Conservation (phyloP, 2,888 invertebrate species). For the Epirrhoe tristata region DNA sequence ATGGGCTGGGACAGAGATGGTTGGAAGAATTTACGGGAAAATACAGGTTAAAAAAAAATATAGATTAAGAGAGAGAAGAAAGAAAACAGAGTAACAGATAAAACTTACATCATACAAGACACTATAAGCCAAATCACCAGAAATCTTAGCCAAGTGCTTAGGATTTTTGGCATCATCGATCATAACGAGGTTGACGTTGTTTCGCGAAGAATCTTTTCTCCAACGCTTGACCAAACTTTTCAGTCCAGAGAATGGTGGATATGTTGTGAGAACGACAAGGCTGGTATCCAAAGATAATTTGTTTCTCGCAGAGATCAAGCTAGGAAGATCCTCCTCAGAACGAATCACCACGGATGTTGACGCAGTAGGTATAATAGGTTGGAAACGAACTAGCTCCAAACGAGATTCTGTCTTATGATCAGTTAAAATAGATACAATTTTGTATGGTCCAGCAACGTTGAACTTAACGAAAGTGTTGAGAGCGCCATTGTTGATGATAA, state of each 20-base stretch:
- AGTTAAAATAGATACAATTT: conserved; percentile 22
- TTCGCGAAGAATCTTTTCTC: conserved; percentile 45
- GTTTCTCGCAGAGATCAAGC: conserved; percentile 40
- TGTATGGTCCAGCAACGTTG: conserved; percentile 2
- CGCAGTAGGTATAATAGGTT: conserved; percentile 14
- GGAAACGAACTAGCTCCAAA: conserved; percentile 46
- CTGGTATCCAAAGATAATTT: conserved; percentile 37
- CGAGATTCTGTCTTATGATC: conserved; percentile 28
- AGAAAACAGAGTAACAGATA: background rate
- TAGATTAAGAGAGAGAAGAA: too few relatives aligned
- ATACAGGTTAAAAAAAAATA: too few relatives aligned
- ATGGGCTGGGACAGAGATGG: too few relatives aligned
- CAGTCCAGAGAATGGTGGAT: conserved; percentile 47
- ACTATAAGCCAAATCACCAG: conserved; percentile 44
- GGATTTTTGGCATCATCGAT: conserved; percentile 34
- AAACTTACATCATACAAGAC: conserved; percentile 45
- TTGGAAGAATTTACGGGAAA: too few relatives aligned
- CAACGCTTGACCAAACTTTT: conserved; percentile 47
- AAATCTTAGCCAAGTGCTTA: conserved; percentile 29
- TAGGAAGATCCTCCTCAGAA: conserved; percentile 42
- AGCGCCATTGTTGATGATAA: conserved; percentile 20
- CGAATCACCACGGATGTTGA: conserved; percentile 41
- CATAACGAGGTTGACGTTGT: conserved; percentile 45
- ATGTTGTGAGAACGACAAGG: conserved; percentile 46
- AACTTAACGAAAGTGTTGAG: conserved; percentile 1